Percentiles rank a stretch among this genome's conserved stretches.
These are phyloP conservation scores for Amiota mariae DNA, from an alignment of 2,888 invertebrate species.

Conservation along the genomic window DNA sequence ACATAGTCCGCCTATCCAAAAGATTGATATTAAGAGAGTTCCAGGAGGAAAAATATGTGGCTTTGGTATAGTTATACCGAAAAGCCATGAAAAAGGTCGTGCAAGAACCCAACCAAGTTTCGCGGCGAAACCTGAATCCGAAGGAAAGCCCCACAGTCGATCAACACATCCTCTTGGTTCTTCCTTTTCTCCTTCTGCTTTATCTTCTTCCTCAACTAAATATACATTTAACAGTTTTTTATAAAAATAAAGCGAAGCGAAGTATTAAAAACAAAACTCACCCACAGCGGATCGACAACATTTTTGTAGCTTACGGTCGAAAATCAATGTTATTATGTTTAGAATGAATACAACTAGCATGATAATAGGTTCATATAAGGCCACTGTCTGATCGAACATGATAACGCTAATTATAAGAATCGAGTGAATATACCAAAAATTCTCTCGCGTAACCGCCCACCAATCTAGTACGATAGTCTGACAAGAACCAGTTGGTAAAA, in stretches of 20 bases:
- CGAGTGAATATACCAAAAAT: constrained; percentile 1
- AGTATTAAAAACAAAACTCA: not conserved
- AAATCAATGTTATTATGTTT: not conserved
- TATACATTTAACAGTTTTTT: not conserved
- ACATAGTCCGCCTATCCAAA: constrained; percentile 1
- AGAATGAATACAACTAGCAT: not conserved
- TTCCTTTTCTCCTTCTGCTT: too few relatives aligned
- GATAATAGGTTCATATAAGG: not conserved
- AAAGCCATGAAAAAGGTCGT: not conserved
- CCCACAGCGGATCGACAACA: not conserved
- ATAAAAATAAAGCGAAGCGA: too few relatives aligned
- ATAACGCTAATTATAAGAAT: not conserved
- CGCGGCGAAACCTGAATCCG: not conserved
- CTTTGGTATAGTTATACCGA: not conserved
- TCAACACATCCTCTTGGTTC: not conserved
- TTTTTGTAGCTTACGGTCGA: not conserved
- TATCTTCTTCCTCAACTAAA: too few relatives aligned
- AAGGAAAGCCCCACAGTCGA: not conserved
- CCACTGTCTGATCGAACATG: not conserved
- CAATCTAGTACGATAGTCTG: constrained; percentile 82
- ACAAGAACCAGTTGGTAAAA: not conserved
- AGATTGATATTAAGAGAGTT: not conserved
- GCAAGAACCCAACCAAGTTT: not conserved
- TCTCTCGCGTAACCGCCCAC: constrained; percentile 86
- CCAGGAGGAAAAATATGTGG: not conserved